Conservation (phyloP, 2,113 vertebrate genomes). For the Scomber japonicus region DNA sequence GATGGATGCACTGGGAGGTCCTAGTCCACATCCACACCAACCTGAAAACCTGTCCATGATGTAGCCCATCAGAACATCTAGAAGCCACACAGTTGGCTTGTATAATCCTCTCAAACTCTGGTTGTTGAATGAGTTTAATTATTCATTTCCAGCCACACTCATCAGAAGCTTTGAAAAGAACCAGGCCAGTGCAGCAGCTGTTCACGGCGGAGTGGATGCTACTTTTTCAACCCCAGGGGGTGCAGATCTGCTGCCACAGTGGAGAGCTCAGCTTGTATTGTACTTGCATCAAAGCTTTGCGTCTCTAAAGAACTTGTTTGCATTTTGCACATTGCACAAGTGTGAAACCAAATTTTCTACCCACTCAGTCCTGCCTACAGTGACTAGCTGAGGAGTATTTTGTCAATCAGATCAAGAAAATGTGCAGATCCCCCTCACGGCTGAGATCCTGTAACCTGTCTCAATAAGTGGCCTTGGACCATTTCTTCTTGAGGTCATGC, state of each 20-base stretch:
- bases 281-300: slow-evolving; percentile 29
- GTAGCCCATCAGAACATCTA: slow-evolving; percentile 58
- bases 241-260: slow-evolving; percentile 17
- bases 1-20: slow-evolving; percentile 71
- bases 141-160: slow-evolving; percentile 47
- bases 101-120: slow-evolving; percentile 43
- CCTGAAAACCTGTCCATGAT: slow-evolving; percentile 82
- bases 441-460: slow-evolving; percentile 6
- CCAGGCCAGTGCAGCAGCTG: slow-evolving; percentile 50
- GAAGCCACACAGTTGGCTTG: slow-evolving; percentile 31
- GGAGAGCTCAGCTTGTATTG: slow-evolving; percentile 31
- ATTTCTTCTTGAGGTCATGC: slow-evolving; percentile 22
- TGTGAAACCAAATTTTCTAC: slow-evolving; percentile 61
- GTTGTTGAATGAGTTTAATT: slow-evolving; percentile 47
- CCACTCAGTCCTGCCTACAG: slow-evolving; percentile 11
- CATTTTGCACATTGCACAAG: slow-evolving; percentile 79
- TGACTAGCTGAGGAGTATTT: slow-evolving; percentile 22
- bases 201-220: slow-evolving; percentile 18
- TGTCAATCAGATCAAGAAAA: slow-evolving; percentile 42
- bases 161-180: slow-evolving; percentile 42
- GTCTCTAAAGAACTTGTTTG: slow-evolving; percentile 66
- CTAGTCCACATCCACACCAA: slow-evolving; percentile 60
- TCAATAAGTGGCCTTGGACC: slow-evolving; percentile 20
- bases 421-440: not conserved
- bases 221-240: not conserved